Evolutionary conservation across 37 sponge, comb jelly and placozoan genomes (phyloP), one percentile per base, ranked within the genome.

Genomic region (Diacarnus erythraeanus): DNA sequence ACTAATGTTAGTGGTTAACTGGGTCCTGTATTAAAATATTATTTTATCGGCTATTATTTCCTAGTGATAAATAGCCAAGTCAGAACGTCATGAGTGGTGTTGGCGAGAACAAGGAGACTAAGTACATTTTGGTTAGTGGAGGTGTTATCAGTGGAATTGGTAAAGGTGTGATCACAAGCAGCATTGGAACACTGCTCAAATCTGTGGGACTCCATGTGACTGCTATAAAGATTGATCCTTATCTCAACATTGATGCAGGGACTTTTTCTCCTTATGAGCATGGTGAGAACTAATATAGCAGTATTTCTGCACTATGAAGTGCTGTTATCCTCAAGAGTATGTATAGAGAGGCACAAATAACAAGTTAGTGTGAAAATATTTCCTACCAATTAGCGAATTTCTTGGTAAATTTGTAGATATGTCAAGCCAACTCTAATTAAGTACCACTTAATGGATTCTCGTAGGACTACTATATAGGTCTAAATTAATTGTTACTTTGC

Each of bases 191-290:
- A 3, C 79, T 98, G 39, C 79, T 98, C 39, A 98, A 98, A 77
- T 91, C 92, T 20, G 64, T 93, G 31, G 96, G 96, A 5, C 74
- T 98, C 27, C 69, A 75, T 25, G 96, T 98, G 27, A 98, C 96
- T 0, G 94, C 99, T 35, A 98, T 98, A 43, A 98, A 98, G 88
- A 95, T 98, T 43, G 99, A 98, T 47, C 99, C 99, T 4, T 98
- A 98, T 73, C 86, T 98, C 40, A 98, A 98, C 79, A 98, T 98
- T 64, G 99, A 98, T 42, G 99, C 99, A 4, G 99, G 99, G 21
- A 98, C 99, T 21, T 98, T 98, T 74, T 96, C 96, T 40, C 99
- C 99, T 17, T 98, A 95, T 60, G 99, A 98, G 59, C 99, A 98
- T 74, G 99, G 99, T 94, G 38, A 77, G 88, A 34, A 30, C 5